These are phyloP conservation scores for Natator depressus DNA, from an alignment of 2,113 vertebrate species.

Conservation along the genomic window DNA sequence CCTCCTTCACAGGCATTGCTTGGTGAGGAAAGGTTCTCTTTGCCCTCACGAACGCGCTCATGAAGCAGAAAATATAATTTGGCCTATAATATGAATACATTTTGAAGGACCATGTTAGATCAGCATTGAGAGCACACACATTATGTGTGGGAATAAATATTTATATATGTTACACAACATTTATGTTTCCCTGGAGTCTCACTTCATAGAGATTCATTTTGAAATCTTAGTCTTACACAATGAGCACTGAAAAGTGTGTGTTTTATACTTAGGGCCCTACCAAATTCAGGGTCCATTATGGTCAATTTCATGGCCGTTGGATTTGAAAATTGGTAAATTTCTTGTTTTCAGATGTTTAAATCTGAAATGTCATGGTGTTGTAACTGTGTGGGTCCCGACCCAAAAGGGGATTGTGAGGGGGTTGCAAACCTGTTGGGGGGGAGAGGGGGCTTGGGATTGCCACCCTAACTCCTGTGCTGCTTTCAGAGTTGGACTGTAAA, in stretches of 20 bases:
- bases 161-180: not conserved
- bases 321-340: too few species aligned
- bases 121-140: not conserved
- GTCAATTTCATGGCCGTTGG: too few species aligned
- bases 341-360: too few species aligned
- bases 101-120: not conserved
- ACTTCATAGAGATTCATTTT: not conserved
- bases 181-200: not conserved
- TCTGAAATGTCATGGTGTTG: too few species aligned
- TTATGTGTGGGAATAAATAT: not conserved
- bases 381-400: too few species aligned
- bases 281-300: too few species aligned
- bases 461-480: too few species aligned
- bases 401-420: too few species aligned
- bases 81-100: not conserved
- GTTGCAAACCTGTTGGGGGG: too few species aligned
- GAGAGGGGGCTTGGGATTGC: too few species aligned
- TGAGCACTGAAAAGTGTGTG: not conserved
- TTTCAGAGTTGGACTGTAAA: too few species aligned
- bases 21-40: not conserved
- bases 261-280: too few species aligned
- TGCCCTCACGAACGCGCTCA: not conserved
- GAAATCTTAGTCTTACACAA: not conserved
- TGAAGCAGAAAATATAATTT: not conserved
- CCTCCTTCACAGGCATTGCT: not conserved